phyloP scores from a whole-genome alignment of 2,113 vertebrate species.

The Microtus pennsylvanicus region DNA sequence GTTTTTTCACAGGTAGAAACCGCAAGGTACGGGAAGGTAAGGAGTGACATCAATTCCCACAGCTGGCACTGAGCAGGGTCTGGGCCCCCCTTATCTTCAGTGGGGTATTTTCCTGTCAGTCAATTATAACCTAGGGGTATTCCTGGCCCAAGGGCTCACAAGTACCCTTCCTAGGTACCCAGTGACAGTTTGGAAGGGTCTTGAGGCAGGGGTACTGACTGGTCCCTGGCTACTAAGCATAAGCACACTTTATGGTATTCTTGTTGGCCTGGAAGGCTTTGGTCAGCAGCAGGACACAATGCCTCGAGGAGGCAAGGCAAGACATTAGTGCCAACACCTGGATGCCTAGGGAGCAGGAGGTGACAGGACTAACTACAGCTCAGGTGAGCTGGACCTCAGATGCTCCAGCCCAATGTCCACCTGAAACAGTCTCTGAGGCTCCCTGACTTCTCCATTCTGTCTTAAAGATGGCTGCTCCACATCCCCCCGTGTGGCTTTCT shows the following conservation, averaged over 20 bases:
- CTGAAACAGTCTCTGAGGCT: background rate
- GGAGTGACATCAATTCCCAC: background rate
- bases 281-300: background rate
- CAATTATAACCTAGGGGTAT: background rate
- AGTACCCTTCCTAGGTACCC: background rate
- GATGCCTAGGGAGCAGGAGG: background rate
- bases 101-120: background rate
- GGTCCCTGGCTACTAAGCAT: background rate
- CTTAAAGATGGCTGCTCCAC: background rate
- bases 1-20: background rate
- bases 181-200: background rate
- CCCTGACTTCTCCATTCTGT: background rate
- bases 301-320: background rate
- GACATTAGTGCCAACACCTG: background rate
- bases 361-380: background rate
- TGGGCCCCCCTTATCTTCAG: background rate
- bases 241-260: background rate
- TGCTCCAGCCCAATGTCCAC: background rate
- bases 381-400: background rate
- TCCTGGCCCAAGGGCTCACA: background rate
- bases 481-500: background rate
- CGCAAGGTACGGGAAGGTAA: background rate
- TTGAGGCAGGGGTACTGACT: background rate
- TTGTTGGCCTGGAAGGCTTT: background rate
- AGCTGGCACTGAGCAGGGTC: accelerated